phyloP scores from a whole-genome alignment of 2,888 invertebrate species.

The Cephus pulcher region DNA sequence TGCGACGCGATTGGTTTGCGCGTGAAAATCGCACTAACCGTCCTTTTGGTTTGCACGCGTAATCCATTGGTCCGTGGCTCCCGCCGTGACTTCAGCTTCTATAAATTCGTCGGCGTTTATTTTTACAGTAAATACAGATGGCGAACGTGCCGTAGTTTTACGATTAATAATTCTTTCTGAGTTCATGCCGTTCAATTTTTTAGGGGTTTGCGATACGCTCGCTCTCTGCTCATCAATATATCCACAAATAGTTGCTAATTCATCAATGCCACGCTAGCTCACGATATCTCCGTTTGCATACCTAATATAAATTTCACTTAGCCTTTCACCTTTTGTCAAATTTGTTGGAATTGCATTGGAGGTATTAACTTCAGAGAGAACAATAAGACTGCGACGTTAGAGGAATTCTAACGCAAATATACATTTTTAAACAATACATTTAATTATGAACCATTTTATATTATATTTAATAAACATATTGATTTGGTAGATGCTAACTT shows the following conservation, averaged over 20 bases:
- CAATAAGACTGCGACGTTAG: too few species aligned
- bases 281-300: not conserved
- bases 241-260: not conserved
- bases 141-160: constrained; percentile 15
- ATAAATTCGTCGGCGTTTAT: constrained; percentile 46
- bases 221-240: not conserved
- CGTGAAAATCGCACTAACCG: constrained; percentile 20
- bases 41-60: not conserved
- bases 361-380: too few species aligned
- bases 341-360: not conserved
- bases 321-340: not conserved
- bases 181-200: not conserved
- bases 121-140: constrained; percentile 29
- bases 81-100: constrained; percentile 32
- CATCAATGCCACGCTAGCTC: not conserved
- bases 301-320: not conserved
- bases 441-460: not conserved
- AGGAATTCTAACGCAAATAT: not conserved
- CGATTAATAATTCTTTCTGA: constrained; percentile 18
- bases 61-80: not conserved
- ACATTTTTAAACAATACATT: not conserved
- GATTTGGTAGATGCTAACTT: not conserved
- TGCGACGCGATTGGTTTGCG: constrained; percentile 7
- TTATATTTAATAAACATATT: not conserved
- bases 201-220: not conserved